Base-by-base conservation (phyloP, 2,888 invertebrate species). In the Platerodrilus igneus region DNA sequence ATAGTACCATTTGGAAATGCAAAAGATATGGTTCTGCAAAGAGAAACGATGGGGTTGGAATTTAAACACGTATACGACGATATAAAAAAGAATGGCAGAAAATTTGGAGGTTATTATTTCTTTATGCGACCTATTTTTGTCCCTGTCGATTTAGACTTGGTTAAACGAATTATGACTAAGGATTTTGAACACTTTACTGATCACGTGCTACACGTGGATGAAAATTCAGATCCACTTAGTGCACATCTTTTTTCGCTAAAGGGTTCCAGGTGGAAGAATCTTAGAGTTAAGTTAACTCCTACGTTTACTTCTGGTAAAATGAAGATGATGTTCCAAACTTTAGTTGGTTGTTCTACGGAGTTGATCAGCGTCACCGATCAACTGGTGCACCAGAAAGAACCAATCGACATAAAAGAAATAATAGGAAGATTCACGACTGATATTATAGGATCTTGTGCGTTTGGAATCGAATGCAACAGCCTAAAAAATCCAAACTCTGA, bases 251-350 rank as follows among this genome's bases (percentile, higher is more conserved):
- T 81, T 49, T 65, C 71, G 43, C 55, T 74, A 25, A 68, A 68
- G 33, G 77, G 75, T 1, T 62, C 70, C 5, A 66, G 71, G 17
- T 84, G 84, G 83, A 78, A 72, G 53, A 69, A 65, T 9, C 58
- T 81, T 14, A 68, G 83, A 8, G 44, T 68, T 0, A 79, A 79
- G 50, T 60, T 83, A 52, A 73, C 81, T 1, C 78, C 81, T 0
- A 73, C 77, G 0, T 83, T 83, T 51, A 75, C 81, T 0, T 71
- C 78, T 0, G 79, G 77, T 8, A 81, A 80, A 58, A 64, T 83
- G 37, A 81, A 77, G 57, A 70, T 66, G 3, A 78, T 81, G 76
- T 79, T 76, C 50, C 68, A 69, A 0, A 69, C 75, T 1, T 69
- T 81, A 8, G 69, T 74, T 19, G 66, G 71, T 22, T 73, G 41